A percentile compares a stretch with the other conserved stretches of the same genome.
These are phyloP conservation scores for Hydrocynus forskahlii DNA, from an alignment of 2,797 vertebrate genomes.

Conservation along the genomic window DNA sequence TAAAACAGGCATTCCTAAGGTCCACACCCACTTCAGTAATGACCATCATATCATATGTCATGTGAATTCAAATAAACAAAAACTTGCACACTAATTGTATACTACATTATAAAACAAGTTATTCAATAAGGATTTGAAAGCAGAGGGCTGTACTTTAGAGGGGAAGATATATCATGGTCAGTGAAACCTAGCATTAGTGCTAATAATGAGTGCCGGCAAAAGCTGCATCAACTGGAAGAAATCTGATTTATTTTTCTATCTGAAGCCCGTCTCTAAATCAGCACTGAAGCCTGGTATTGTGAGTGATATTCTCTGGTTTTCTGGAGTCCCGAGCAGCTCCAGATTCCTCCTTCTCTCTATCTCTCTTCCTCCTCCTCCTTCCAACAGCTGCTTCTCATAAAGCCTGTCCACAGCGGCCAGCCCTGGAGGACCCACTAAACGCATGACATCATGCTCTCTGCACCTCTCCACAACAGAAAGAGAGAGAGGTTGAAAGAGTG, in stretches of 20 bases:
- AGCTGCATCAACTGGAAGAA: neutral
- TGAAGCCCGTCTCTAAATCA: neutral
- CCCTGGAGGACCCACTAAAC: constrained; percentile 67
- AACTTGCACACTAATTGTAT: neutral
- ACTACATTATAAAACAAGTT: neutral
- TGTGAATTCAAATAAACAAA: neutral
- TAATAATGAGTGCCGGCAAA: neutral
- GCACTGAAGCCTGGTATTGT: constrained; percentile 46
- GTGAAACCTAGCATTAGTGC: neutral
- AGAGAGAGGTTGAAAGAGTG: neutral
- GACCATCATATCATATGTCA: constrained; percentile 8
- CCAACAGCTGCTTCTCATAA: constrained; percentile 83
- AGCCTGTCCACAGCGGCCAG: constrained; percentile 66
- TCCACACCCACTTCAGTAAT: constrained; percentile 7
- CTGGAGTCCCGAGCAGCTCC: constrained; percentile 29
- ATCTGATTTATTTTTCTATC: neutral
- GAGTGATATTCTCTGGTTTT: constrained; percentile 49
- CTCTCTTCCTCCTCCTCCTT: constrained; percentile 45
- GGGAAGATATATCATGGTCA: neutral
- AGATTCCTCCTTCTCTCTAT: constrained; percentile 25
- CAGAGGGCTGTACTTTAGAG: too few relatives aligned
- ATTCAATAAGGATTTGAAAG: neutral
- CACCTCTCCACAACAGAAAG: constrained; percentile 46
- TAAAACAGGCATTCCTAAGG: neutral
- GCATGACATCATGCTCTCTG: constrained; percentile 74